Evolutionary conservation across 2,113 vertebrate genomes (phyloP).

Genomic region (Gorsachius goisagi): DNA sequence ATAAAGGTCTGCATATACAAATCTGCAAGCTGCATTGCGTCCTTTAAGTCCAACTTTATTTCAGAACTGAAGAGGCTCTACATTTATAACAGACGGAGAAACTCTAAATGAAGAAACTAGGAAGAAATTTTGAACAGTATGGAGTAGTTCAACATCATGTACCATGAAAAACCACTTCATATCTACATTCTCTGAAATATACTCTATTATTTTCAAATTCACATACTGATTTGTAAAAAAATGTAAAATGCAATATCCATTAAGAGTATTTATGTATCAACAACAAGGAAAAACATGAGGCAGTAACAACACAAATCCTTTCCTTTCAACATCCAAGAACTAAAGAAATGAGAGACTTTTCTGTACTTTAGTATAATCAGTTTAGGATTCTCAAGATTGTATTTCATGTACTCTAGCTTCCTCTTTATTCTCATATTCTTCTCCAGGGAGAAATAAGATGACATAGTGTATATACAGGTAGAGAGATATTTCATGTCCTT

Average conservation of each 20-base stretch:
- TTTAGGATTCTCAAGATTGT: slow-evolving; percentile 19
- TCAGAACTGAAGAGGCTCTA: neutral
- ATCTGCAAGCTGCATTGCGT: neutral
- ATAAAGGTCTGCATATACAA: neutral
- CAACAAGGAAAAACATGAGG: neutral
- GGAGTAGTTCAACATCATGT: neutral
- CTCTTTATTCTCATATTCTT: slow-evolving; percentile 24
- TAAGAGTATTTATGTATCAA: neutral
- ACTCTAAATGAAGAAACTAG: neutral
- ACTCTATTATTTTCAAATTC: neutral
- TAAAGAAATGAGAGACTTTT: neutral
- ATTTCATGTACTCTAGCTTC: slow-evolving; percentile 27
- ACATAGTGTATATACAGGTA: neutral
- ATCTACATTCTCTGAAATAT: neutral
- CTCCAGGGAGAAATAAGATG: slow-evolving; percentile 46
- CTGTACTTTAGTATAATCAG: neutral
- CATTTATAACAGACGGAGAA: neutral
- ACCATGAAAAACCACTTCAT: neutral
- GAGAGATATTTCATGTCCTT: slow-evolving; percentile 17
- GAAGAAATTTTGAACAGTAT: neutral
- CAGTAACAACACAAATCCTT: neutral
- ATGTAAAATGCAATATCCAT: neutral
- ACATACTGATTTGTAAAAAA: neutral
- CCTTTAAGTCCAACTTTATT: neutral
- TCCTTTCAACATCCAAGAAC: neutral